phyloP scores from a whole-genome alignment of 2,888 invertebrate genomes.

The Volucella inflata region DNA sequence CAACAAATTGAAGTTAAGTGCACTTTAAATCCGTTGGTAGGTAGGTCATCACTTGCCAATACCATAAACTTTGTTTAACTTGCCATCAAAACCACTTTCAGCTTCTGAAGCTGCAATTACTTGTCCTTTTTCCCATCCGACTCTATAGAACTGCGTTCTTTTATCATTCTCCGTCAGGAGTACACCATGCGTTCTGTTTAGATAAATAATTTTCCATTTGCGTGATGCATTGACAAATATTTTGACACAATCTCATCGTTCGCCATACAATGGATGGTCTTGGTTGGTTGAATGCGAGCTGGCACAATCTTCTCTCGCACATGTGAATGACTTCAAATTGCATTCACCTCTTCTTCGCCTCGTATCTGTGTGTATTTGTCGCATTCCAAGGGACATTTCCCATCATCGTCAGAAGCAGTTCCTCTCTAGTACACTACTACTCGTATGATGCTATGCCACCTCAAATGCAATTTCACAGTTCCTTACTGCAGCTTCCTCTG shows the following conservation, averaged over 20 bases:
- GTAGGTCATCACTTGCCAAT: no score
- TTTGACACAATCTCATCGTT: conserved; percentile 38
- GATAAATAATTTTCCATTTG: conserved; percentile 73
- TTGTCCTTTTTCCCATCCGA: background rate
- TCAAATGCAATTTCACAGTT: conserved; percentile 73
- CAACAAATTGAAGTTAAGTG: no score
- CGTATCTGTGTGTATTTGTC: conserved; percentile 5
- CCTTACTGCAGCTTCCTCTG: conserved; percentile 31
- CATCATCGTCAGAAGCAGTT: conserved; percentile 34
- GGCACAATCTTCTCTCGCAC: conserved; percentile 46
- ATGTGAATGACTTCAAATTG: conserved; percentile 70
- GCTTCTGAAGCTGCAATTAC: conserved; percentile 1
- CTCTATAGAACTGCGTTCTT: background rate
- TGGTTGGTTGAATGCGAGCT: background rate
- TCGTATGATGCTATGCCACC: conserved; percentile 16
- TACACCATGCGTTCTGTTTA: conserved; percentile 30
- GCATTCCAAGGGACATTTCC: conserved; percentile 55
- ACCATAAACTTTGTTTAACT: no score
- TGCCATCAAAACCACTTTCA: background rate
- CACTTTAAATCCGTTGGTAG: no score
- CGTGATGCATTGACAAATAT: conserved; percentile 71
- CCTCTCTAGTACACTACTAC: background rate
- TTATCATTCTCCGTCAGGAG: background rate
- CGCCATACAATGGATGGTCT: conserved; percentile 21
- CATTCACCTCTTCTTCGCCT: conserved; percentile 28